Evolutionary conservation across 1,140 invertebrate species (phyloP).

Genomic region (Drosophila grimshawi): DNA sequence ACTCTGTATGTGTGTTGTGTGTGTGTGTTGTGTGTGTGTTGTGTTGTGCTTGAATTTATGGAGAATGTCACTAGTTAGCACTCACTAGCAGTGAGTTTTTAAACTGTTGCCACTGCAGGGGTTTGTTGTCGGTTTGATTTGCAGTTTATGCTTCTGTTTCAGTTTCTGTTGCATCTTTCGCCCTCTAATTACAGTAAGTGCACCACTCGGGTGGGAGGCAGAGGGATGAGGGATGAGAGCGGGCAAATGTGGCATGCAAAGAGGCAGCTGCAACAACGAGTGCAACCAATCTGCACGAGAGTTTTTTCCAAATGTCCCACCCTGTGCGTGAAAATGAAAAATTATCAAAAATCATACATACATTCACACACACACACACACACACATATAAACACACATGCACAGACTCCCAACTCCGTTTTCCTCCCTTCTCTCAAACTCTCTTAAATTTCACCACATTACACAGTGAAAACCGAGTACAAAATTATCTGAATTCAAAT

Average conservation of each 20-base stretch:
- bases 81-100: too few relatives aligned
- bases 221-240: too few relatives aligned
- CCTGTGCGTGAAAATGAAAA: constrained; percentile 82
- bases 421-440: background rate
- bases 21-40: background rate
- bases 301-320: constrained; percentile 76
- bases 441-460: too few relatives aligned
- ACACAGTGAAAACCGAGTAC: too few relatives aligned
- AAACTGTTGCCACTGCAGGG: constrained; percentile 37
- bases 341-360: constrained; percentile 65
- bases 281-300: constrained; percentile 61
- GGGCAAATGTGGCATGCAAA: background rate
- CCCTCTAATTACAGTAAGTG: constrained; percentile 77
- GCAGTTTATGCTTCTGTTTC: constrained; percentile 12
- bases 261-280: background rate
- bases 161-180: constrained; percentile 22
- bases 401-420: background rate
- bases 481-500: too few relatives aligned
- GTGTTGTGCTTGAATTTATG: constrained; percentile 16
- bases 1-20: background rate
- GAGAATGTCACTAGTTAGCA: constrained; percentile 17
- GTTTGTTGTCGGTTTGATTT: constrained; percentile 32
- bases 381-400: constrained; percentile 7
- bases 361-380: constrained; percentile 15
- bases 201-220: constrained; percentile 38